phyloP scores from a whole-genome alignment of 2,113 vertebrate species.

The Candoia aspera region DNA sequence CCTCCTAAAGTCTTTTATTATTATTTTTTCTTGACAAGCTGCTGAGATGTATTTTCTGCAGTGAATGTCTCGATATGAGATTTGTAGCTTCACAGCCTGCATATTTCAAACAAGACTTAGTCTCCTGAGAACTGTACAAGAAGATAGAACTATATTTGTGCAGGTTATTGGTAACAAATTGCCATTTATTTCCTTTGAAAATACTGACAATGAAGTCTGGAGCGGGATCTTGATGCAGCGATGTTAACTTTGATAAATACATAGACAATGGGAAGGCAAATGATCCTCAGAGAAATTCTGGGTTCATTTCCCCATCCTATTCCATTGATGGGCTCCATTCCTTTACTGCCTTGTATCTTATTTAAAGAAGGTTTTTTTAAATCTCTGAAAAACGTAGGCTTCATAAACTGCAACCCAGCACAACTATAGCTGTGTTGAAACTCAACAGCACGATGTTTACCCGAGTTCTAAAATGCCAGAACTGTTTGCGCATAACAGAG shows the following conservation, averaged over 20 bases:
- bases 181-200: neutral
- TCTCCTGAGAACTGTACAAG: slow-evolving; percentile 2
- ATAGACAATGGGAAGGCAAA: slow-evolving; percentile 5
- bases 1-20: slow-evolving; percentile 28
- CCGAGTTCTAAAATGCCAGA: neutral
- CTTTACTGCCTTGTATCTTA: neutral
- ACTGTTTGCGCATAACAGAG: neutral
- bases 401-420: no score
- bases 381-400: no score
- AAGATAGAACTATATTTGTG: slow-evolving; percentile 5
- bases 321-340: neutral
- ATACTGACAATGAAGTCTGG: slow-evolving; percentile 1
- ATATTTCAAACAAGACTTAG: slow-evolving; percentile 38
- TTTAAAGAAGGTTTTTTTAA: neutral
- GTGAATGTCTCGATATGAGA: slow-evolving; percentile 31
- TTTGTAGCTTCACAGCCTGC: slow-evolving; percentile 5
- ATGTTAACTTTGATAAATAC: neutral
- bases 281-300: neutral
- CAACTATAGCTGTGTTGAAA: neutral
- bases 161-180: neutral
- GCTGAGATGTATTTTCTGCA: slow-evolving; percentile 26
- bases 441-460: neutral
- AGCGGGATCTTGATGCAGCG: neutral
- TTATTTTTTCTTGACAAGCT: slow-evolving; percentile 15
- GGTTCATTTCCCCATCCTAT: neutral